Evolutionary conservation across 2,113 vertebrate genomes (phyloP), one percentile per base, ranked within the genome.

Genomic region (Serilophus lunatus): DNA sequence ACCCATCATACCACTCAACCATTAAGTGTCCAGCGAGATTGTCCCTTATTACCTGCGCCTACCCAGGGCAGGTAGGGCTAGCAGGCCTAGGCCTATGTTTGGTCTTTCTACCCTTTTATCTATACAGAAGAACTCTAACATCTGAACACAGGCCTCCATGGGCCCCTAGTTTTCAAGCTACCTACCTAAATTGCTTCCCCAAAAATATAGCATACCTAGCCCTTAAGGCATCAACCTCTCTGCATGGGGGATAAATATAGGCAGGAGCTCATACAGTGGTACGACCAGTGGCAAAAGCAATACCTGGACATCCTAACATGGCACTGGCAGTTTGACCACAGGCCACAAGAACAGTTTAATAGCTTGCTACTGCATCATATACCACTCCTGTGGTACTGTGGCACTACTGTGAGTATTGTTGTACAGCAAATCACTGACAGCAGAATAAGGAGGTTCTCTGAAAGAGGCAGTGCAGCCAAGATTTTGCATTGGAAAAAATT

Each of bases 391-490:
- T n/a, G n/a, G n/a, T n/a, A n/a, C n/a, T n/a, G 4, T 18, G 40
- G 7, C 4, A 51, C 1, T 13, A 3, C 2, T 63, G 8, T 31
- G 23, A n/a, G 28, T 35, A 23, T 1, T 25, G 19, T 4, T 68
- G 22, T 1, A 1, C 1, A 29, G 33, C 12, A 8, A 92, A 47
- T 19, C 33, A 42, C 4, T 20, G 23, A 47, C 28, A 71, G 16
- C 13, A n/a, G 33, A 68, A 50, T n/a, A n/a, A 25, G 8, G 10
- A 51, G 40, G 6, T 60, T 69, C 35, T 76, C 12, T 63, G n/a
- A 75, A 63, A 47, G 1, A 36, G 14, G 15, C 25, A 71, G 6
- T 10, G 12, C 6, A 49, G 25, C 28, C 35, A 68, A 54, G 7
- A 1, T 79, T 90, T 28, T 45, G 10, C 15, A 50, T 1, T 38